phyloP scores from a whole-genome alignment of 2,113 vertebrate species.

The Piprites chloris region DNA sequence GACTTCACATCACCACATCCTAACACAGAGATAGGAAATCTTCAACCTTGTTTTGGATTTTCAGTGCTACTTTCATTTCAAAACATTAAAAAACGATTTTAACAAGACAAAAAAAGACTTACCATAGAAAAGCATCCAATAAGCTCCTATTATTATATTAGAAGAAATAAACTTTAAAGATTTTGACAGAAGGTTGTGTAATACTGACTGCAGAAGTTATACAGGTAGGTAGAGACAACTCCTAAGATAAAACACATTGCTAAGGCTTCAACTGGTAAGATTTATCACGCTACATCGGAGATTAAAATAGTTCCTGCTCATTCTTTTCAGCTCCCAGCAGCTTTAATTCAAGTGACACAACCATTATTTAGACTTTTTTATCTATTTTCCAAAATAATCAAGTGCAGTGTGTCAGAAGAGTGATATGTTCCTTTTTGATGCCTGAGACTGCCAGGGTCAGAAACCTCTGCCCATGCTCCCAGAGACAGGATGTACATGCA shows the following conservation, averaged over 20 bases:
- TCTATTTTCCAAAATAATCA: not conserved
- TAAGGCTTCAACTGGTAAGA: not conserved
- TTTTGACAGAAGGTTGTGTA: not conserved
- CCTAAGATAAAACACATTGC: not conserved
- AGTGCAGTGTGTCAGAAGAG: not conserved
- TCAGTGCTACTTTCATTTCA: not conserved
- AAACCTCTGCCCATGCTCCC: not conserved
- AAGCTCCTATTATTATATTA: not conserved
- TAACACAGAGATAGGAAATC: not conserved
- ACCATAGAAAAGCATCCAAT: not conserved
- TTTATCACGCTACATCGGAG: not conserved
- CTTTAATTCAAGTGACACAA: not conserved
- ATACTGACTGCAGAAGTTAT: not conserved
- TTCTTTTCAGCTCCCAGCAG: not conserved
- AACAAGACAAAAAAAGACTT: not conserved
- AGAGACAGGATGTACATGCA: accelerated
- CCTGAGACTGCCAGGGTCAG: not conserved
- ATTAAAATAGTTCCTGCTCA: not conserved
- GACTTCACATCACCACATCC: not conserved
- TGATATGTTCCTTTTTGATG: not conserved
- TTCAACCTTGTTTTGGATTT: not conserved
- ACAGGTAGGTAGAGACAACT: not conserved
- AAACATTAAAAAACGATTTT: not conserved
- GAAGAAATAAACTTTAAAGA: not conserved
- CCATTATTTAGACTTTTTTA: not conserved